phyloP scores from a whole-genome alignment of 2,797 vertebrate genomes.

The Rhinogobio ventralis region DNA sequence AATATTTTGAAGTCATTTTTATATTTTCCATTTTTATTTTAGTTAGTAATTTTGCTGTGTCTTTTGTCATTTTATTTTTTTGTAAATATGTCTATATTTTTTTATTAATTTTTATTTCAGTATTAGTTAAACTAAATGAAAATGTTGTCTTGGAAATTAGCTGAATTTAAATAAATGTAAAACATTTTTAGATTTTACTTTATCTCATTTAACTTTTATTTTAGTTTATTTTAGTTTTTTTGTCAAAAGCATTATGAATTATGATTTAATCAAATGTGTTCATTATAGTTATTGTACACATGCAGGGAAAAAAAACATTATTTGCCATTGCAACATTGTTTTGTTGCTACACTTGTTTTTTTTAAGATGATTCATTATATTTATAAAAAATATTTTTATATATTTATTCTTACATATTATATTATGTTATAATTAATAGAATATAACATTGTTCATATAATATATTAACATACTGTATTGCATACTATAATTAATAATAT shows the following conservation, averaged over 20 bases:
- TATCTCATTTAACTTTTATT: background rate
- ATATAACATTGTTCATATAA: background rate
- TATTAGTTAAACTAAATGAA: background rate
- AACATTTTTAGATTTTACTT: background rate
- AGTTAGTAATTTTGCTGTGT: background rate
- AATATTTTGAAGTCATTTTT: too few species aligned
- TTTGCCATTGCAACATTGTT: background rate
- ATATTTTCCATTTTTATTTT: background rate
- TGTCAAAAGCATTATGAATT: background rate
- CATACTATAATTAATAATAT: background rate
- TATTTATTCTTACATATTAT: background rate
- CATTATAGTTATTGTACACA: background rate
- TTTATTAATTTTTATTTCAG: background rate
- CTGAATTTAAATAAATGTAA: background rate
- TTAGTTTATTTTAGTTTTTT: background rate
- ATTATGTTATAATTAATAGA: background rate
- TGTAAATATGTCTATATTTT: background rate
- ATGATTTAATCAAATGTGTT: background rate
- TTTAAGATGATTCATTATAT: background rate
- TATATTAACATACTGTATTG: background rate
- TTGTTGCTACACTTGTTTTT: background rate
- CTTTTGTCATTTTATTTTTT: background rate
- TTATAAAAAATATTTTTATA: background rate
- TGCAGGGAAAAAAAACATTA: background rate
- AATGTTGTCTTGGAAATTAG: background rate